These are phyloP conservation scores for Mycalesis mineus DNA, from an alignment of 2,888 invertebrate species.

Conservation along the genomic window DNA sequence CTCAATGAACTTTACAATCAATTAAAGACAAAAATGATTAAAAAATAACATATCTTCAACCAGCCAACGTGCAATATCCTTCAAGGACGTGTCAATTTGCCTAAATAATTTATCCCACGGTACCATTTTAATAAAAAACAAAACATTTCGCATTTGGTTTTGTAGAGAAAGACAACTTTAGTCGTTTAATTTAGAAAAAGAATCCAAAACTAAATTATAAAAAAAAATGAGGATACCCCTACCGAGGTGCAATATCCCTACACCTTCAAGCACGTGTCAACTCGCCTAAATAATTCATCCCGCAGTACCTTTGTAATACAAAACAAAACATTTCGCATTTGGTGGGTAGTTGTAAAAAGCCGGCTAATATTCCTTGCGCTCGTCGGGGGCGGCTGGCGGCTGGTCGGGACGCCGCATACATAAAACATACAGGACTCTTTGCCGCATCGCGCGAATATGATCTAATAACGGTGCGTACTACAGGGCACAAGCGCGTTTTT, in stretches of 20 bases:
- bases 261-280: not conserved
- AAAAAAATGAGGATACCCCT: no score
- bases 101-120: slow-evolving; percentile 5
- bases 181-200: no score
- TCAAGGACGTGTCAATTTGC: not conserved
- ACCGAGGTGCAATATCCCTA: not conserved
- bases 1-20: no score
- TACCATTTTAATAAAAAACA: slow-evolving; percentile 24
- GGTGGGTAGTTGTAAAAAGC: slow-evolving; percentile 28
- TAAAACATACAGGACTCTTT: slow-evolving; percentile 62
- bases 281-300: slow-evolving; percentile 2
- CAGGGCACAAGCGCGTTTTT: slow-evolving; percentile 31
- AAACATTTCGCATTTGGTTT: slow-evolving; percentile 23
- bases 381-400: slow-evolving; percentile 32
- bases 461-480: slow-evolving; percentile 67
- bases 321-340: slow-evolving; percentile 23
- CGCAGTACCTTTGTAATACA: slow-evolving; percentile 20
- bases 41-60: no score
- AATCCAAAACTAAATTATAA: no score
- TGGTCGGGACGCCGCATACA: slow-evolving; percentile 52
- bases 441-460: slow-evolving; percentile 62
- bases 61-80: not conserved
- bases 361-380: slow-evolving; percentile 29
- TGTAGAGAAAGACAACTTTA: no score
- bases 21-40: no score